A percentile compares a stretch with the other conserved stretches of the same genome.
These are phyloP conservation scores for Trachythela sp. DNA, from an alignment of 64 coral and sea anemone genomes.

Conservation along the genomic window DNA sequence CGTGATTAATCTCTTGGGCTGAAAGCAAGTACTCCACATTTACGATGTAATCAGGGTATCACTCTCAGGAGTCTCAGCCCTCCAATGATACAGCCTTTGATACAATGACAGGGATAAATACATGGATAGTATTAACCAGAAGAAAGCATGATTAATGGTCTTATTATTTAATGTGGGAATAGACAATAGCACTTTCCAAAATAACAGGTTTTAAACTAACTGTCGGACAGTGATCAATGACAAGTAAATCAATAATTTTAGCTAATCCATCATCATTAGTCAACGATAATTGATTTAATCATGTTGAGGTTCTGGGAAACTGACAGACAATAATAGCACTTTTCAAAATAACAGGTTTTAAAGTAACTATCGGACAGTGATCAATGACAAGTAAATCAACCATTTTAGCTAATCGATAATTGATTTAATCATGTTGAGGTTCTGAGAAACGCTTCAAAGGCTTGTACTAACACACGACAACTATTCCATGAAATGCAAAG, in stretches of 20 bases:
- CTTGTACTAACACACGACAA: too few relatives aligned
- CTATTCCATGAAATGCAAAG: too few relatives aligned
- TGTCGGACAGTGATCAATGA: not conserved
- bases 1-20: not conserved
- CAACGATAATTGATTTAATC: not conserved
- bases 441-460: too few relatives aligned
- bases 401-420: not conserved
- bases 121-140: too few relatives aligned
- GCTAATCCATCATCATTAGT: not conserved
- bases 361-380: not conserved
- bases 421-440: not conserved
- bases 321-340: not conserved
- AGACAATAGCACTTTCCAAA: not conserved
- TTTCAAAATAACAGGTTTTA: not conserved
- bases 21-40: not conserved
- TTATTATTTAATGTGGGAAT: not conserved
- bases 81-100: not conserved
- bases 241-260: not conserved
- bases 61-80: too few relatives aligned
- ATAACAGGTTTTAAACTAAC: not conserved
- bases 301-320: not conserved
- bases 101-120: not conserved
- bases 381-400: not conserved
- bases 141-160: not conserved
- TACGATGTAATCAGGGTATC: not conserved